phyloP scores from a whole-genome alignment of 2,888 invertebrate genomes.

The Chymomyza caudatula region DNA sequence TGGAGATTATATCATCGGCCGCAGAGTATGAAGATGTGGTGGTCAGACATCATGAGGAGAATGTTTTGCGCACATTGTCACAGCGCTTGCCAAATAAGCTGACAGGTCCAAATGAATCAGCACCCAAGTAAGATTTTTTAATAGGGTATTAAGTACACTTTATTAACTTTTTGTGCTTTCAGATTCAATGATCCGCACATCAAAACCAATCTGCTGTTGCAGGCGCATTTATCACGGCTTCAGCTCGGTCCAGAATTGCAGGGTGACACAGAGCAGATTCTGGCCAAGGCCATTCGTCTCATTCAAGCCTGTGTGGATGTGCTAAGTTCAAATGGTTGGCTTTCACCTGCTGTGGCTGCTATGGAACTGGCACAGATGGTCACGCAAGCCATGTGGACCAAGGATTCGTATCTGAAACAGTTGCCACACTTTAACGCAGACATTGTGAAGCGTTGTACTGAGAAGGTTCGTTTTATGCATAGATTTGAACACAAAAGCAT shows the following conservation, averaged over 20 bases:
- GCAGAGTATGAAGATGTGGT: constrained; percentile 97
- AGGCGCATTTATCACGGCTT: constrained; percentile 95
- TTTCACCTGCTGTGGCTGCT: constrained; percentile 97
- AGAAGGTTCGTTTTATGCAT: constrained; percentile 83
- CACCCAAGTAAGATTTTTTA: constrained; percentile 83
- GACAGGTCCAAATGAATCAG: constrained; percentile 80
- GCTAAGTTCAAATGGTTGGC: constrained; percentile 96
- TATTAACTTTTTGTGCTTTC: constrained; percentile 7
- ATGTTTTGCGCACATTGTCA: constrained; percentile 83
- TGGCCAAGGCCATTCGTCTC: constrained; percentile 88
- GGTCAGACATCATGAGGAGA: constrained; percentile 96
- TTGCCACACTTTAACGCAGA: constrained; percentile 95
- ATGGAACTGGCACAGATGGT: constrained; percentile 99
- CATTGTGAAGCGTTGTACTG: constrained; percentile 92
- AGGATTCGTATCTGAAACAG: constrained; percentile 97
- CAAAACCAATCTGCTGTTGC: constrained; percentile 96
- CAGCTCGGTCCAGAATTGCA: constrained; percentile 97
- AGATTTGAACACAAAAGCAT: too few relatives aligned
- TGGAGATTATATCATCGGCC: constrained; percentile 98
- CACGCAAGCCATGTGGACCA: constrained; percentile 99
- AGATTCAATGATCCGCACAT: constrained; percentile 98
- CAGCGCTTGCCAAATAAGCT: constrained; percentile 82
- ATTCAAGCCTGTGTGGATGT: constrained; percentile 98
- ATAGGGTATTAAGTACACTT: neutral
- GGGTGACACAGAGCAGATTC: constrained; percentile 94